phyloP scores from a whole-genome alignment of 2,113 vertebrate genomes.

The Coracopsis vasa region DNA sequence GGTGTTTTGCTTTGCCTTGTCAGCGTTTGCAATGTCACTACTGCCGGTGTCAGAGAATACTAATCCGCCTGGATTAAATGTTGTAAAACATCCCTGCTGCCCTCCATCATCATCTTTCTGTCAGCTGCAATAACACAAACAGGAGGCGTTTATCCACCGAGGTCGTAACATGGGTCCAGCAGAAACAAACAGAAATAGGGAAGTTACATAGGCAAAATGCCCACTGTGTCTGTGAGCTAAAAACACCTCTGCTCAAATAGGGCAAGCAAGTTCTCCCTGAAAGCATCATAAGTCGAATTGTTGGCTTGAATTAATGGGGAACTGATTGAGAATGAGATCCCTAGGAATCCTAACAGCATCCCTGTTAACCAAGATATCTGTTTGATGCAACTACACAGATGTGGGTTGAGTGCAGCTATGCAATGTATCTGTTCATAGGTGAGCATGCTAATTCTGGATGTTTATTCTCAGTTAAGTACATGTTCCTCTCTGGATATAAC shows the following conservation, averaged over 20 bases:
- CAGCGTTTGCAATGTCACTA: neutral
- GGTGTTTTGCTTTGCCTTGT: neutral
- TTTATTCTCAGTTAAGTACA: conserved; percentile 9
- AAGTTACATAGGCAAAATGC: neutral
- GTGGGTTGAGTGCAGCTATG: neutral
- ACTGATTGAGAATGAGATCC: neutral
- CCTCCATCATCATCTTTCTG: neutral
- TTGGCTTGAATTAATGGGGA: neutral
- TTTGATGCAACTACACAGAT: neutral
- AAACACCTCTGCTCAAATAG: neutral
- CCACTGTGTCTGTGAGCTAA: neutral
- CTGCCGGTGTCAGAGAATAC: neutral
- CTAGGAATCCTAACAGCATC: conserved; percentile 40
- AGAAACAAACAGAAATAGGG: neutral
- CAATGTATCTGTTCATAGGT: neutral
- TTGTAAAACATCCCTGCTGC: neutral
- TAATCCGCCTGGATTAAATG: neutral
- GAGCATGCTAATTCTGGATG: conserved; percentile 1
- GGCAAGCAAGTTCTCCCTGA: neutral
- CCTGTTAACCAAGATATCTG: neutral
- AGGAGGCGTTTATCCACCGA: neutral
- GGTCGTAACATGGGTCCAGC: neutral
- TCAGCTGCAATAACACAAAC: neutral
- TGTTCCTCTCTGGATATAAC: neutral
- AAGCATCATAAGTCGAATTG: neutral